phyloP scores from a whole-genome alignment of 2,888 invertebrate genomes.

The Spisula solida region DNA sequence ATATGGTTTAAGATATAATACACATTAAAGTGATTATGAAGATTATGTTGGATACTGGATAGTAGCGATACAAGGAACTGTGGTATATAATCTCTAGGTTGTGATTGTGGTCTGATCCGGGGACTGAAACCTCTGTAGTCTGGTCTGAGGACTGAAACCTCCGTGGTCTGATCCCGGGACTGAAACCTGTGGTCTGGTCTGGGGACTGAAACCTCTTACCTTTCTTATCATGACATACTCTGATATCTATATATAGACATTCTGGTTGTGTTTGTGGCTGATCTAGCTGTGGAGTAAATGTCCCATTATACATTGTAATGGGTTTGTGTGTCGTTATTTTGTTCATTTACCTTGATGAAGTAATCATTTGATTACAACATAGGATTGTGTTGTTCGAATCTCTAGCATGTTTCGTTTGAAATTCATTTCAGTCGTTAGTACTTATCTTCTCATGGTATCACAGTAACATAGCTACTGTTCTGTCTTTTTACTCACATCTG shows the following conservation, averaged over 20 bases:
- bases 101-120: not conserved
- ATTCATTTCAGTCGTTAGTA: not conserved
- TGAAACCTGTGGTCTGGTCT: not conserved
- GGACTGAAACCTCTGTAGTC: not conserved
- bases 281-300: not conserved
- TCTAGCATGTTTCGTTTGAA: not conserved
- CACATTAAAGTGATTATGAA: too few species aligned
- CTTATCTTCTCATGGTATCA: not conserved
- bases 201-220: not conserved
- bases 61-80: too few species aligned
- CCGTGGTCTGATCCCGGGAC: too few species aligned
- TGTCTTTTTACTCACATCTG: not conserved
- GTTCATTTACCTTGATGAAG: not conserved
- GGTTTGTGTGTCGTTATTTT: not conserved
- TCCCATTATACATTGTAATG: not conserved
- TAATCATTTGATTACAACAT: not conserved
- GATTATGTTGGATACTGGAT: too few species aligned
- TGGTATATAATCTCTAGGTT: not conserved
- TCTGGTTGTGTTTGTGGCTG: not conserved
- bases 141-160: not conserved
- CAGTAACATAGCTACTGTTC: not conserved
- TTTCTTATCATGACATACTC: not conserved
- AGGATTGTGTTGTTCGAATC: conserved; percentile 6
- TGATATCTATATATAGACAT: not conserved
- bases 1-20: too few species aligned